phyloP scores from a whole-genome alignment of 1,140 invertebrate species.

The Tenebrio molitor region DNA sequence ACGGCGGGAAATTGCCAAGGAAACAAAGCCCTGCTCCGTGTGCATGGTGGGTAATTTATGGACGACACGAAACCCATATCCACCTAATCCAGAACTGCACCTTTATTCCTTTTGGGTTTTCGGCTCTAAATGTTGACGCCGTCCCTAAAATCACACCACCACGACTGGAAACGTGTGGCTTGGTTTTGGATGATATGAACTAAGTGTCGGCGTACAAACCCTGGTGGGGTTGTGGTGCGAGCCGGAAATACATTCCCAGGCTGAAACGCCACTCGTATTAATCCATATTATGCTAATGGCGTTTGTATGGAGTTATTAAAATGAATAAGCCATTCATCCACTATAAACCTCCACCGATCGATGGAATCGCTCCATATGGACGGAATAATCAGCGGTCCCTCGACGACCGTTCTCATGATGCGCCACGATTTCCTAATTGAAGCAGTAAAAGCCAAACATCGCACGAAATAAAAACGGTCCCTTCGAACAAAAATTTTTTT shows the following conservation, averaged over 20 bases:
- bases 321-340: not conserved
- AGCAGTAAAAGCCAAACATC: not conserved
- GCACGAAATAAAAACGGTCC: slow-evolving; percentile 1
- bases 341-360: not conserved
- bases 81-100: slow-evolving; percentile 17
- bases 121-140: not conserved
- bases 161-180: too few relatives aligned
- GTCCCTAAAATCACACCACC: not conserved
- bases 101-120: not conserved
- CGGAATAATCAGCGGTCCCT: not conserved
- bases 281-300: not conserved
- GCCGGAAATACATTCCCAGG: too few relatives aligned
- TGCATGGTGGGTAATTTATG: slow-evolving; percentile 18
- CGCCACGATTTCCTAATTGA: slow-evolving; percentile 7
- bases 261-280: not conserved
- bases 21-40: slow-evolving; percentile 9
- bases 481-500: not conserved
- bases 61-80: slow-evolving; percentile 5
- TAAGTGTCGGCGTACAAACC: too few relatives aligned
- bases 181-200: too few relatives aligned
- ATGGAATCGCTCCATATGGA: not conserved
- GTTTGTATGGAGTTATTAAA: not conserved
- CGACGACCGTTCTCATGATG: not conserved
- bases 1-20: slow-evolving; percentile 18
- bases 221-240: too few relatives aligned